Conservation (phyloP, 2,888 invertebrate species). For the Fragum sueziense region DNA sequence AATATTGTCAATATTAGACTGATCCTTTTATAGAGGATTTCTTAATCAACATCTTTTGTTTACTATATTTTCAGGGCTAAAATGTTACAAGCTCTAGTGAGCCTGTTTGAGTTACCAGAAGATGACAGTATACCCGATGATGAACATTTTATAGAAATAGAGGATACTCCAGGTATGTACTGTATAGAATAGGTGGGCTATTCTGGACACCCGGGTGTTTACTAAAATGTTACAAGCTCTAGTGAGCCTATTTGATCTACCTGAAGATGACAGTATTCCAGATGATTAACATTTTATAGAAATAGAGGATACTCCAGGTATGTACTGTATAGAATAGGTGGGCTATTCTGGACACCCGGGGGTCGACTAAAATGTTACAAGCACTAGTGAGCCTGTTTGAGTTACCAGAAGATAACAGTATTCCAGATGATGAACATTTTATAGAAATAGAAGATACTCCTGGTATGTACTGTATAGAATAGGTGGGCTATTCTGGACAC, state of each 20-base stretch:
- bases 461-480: no score
- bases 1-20: no score
- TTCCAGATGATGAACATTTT: slow-evolving; percentile 90
- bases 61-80: slow-evolving; percentile 4
- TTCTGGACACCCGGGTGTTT: no score
- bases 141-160: slow-evolving; percentile 92
- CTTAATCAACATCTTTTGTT: no score
- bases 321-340: no score
- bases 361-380: slow-evolving; percentile 85
- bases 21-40: no score
- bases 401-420: slow-evolving; percentile 91
- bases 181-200: no score
- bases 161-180: slow-evolving; percentile 93
- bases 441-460: slow-evolving; percentile 93
- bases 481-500: no score
- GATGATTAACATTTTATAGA: slow-evolving; percentile 93
- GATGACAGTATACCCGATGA: slow-evolving; percentile 90
- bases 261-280: slow-evolving; percentile 89
- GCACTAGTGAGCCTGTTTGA: slow-evolving; percentile 94
- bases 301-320: slow-evolving; percentile 92
- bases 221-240: slow-evolving; percentile 87
- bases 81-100: background rate
- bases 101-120: slow-evolving; percentile 92
- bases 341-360: no score
- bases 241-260: slow-evolving; percentile 94